These are phyloP conservation scores for Chymomyza costata DNA, from an alignment of 1,140 invertebrate genomes.

Conservation along the genomic window DNA sequence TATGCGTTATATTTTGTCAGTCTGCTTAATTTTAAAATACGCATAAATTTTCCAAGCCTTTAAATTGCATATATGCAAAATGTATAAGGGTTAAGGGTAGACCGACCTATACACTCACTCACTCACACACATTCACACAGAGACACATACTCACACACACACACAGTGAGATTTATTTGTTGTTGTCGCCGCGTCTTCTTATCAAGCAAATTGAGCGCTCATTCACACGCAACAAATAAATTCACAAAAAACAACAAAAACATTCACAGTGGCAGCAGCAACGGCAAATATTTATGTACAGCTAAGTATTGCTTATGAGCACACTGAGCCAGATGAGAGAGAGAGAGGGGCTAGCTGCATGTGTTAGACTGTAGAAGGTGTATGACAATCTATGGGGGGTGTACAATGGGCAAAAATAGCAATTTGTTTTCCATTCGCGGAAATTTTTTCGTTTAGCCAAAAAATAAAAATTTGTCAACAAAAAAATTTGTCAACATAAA, in stretches of 20 bases:
- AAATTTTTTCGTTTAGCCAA: no score
- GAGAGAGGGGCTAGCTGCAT: no score
- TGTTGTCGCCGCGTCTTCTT: constrained; percentile 33
- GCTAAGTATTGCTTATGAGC: constrained; percentile 23
- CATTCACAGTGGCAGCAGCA: constrained; percentile 1
- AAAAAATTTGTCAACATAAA: no score
- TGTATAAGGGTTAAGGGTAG: constrained; percentile 37
- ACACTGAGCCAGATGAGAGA: no score
- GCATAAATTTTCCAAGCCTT: constrained; percentile 38
- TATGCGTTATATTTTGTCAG: constrained; percentile 51
- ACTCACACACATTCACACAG: constrained; percentile 8
- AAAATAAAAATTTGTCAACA: no score
- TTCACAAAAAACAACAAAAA: constrained; percentile 23
- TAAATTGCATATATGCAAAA: constrained; percentile 21
- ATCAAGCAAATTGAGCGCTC: constrained; percentile 63
- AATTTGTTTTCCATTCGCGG: no score
- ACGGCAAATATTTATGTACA: constrained; percentile 40
- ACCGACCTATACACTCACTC: background rate
- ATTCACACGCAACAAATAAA: constrained; percentile 66
- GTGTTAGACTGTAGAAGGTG: no score
- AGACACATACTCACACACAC: constrained; percentile 32
- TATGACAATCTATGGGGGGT: no score
- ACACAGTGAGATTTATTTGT: constrained; percentile 27
- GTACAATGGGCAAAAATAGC: no score
- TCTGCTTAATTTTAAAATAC: constrained; percentile 23